Evolutionary conservation across 2,113 vertebrate species (phyloP).

Genomic region (Turdus rufiventris): DNA sequence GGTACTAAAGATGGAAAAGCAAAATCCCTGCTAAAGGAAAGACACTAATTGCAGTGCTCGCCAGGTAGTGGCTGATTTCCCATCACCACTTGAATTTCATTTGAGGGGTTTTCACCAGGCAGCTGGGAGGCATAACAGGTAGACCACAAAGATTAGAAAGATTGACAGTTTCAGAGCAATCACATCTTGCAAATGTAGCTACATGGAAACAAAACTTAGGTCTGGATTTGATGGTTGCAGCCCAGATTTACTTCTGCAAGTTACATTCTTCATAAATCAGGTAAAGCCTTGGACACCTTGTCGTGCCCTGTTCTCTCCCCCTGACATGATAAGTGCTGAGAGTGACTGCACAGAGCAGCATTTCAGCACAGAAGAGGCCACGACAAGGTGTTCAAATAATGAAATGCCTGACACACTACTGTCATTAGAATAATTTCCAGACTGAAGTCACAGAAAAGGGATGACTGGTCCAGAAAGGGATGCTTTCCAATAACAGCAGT

Average conservation of each 20-base stretch:
- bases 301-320: not conserved
- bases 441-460: not conserved
- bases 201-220: not conserved
- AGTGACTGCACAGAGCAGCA: not conserved
- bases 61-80: not conserved
- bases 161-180: not conserved
- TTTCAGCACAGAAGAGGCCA: not conserved
- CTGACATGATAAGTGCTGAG: accelerated
- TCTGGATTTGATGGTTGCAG: not conserved
- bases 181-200: not conserved
- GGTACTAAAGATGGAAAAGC: not conserved
- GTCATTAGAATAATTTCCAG: not conserved
- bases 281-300: not conserved
- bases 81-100: not conserved
- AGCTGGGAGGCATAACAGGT: not conserved
- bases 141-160: not conserved
- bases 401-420: not conserved
- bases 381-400: not conserved
- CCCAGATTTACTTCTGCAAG: not conserved
- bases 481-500: not conserved
- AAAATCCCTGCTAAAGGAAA: not conserved
- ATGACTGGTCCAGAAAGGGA: not conserved
- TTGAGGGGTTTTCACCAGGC: not conserved
- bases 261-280: not conserved
- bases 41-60: not conserved